phyloP scores from a whole-genome alignment of 1,140 invertebrate genomes.

The Atta colombica region DNA sequence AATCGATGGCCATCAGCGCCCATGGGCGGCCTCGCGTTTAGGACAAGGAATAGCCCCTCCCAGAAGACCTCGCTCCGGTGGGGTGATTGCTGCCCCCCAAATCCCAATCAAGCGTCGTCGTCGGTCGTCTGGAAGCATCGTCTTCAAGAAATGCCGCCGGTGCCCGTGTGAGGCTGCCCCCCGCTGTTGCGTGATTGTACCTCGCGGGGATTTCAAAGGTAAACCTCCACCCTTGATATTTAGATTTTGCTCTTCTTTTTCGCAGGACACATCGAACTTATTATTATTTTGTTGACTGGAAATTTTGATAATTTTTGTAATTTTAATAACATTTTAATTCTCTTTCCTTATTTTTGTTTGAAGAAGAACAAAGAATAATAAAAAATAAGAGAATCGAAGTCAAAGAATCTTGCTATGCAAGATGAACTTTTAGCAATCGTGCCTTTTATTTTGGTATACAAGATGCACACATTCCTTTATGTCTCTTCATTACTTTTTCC shows the following conservation, averaged over 20 bases:
- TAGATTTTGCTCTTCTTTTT: not conserved
- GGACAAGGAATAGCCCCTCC: conserved; percentile 97
- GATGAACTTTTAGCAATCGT: not conserved
- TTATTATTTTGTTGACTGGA: not conserved
- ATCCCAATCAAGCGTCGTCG: conserved; percentile 80
- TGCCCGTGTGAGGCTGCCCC: conserved; percentile 84
- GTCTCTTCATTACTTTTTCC: not conserved
- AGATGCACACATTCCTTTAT: not conserved
- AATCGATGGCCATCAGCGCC: conserved; percentile 89
- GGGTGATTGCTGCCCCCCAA: conserved; percentile 94
- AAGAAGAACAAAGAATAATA: not conserved
- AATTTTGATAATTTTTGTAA: not conserved
- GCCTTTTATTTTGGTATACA: not conserved
- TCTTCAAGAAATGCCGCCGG: conserved; percentile 83
- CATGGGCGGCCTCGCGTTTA: conserved; percentile 97
- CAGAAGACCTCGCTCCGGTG: conserved; percentile 97
- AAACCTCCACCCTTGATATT: conserved; percentile 21
- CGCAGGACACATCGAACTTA: not conserved
- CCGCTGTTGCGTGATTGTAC: conserved; percentile 86
- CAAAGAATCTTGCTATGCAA: not conserved
- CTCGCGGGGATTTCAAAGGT: conserved; percentile 83
- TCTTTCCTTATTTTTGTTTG: not conserved
- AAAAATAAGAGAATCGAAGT: not conserved
- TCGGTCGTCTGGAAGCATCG: conserved; percentile 80
- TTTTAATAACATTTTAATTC: not conserved